phyloP scores from a whole-genome alignment of 92 coral and sea anemone species.

The Umimayanthus kanabou region DNA sequence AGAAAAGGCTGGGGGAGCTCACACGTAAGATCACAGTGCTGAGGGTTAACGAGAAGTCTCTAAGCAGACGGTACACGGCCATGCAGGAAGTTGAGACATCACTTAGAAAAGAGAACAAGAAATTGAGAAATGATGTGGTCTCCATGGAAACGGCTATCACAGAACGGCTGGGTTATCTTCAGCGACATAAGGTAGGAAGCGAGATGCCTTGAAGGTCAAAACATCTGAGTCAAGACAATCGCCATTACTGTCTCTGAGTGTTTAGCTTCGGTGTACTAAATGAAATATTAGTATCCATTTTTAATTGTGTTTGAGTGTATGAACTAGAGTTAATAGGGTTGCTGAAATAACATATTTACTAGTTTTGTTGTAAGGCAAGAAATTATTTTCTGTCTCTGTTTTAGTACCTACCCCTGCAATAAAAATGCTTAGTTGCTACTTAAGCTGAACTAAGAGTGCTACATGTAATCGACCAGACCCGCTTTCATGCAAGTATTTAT shows the following conservation, averaged over 20 bases:
- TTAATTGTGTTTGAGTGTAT: too few species aligned
- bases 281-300: too few species aligned
- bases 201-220: neutral
- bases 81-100: constrained; percentile 99
- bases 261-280: neutral
- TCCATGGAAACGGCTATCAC: constrained; percentile 95
- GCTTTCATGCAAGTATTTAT: too few species aligned
- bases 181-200: constrained; percentile 79
- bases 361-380: too few species aligned
- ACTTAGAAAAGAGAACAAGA: constrained; percentile 90
- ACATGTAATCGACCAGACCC: too few species aligned
- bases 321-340: neutral
- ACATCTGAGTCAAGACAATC: neutral
- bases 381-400: too few species aligned
- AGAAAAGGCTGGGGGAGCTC: constrained; percentile 87
- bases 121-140: constrained; percentile 79
- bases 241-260: neutral
- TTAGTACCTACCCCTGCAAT: too few species aligned
- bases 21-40: constrained; percentile 94
- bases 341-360: too few species aligned
- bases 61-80: constrained; percentile 94
- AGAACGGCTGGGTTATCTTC: constrained; percentile 86
- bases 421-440: too few species aligned
- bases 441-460: too few species aligned
- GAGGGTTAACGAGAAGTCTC: constrained; percentile 93